Evolutionary conservation across 53 echinoderm and acorn worm genomes (phyloP), one percentile per base, ranked within the genome.

Genomic region (Temnopleurus reevesii): DNA sequence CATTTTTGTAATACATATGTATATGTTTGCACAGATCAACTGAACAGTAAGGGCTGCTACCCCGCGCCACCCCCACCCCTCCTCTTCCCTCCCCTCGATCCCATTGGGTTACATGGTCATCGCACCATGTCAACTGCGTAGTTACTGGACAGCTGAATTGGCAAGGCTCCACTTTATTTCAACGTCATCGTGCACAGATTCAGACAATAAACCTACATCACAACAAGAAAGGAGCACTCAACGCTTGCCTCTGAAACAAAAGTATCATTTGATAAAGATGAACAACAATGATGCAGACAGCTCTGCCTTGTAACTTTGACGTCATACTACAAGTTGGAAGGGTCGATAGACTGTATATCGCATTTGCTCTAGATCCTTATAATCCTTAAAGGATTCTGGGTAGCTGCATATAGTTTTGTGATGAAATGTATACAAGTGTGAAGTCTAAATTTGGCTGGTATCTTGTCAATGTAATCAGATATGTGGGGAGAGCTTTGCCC

Each of bases 341-440:
- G 79, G 79, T 46, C 79, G 79, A 77, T 77, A 77, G 49, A 28
- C 47, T 4, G 0, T 47, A 15, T 47, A 46, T 77, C 79, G 25
- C 8, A 28, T 46, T 77, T 47, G 79, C 25, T 77, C 79, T 45
- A 45, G 46, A 77, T 77, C 41, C 29, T 28, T 4, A 4, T 77
- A 77, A 77, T 77, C 79, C 79, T 77, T 49, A 2, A 45, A 46
- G 79, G 79, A 77, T 77, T 47, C 12, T 27, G 46, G 2, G 1
- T 15, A 77, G 79, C 79, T 49, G 79, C 49, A 46, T 77, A 46
- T 45, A 49, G 71, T 77, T 29, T 47, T 17, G 79, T 47, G 79
- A 46, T 77, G 79, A 77, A 77, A 77, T 77, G 47, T 77, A 46
- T 38, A 66, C 71, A 38, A 66, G 71, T 66, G 71, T 66, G 71